A percentile compares a stretch with the other conserved stretches of the same genome.
Evolutionary conservation across 2,797 vertebrate species (phyloP).

Genomic region (Macroramphosus scolopax): DNA sequence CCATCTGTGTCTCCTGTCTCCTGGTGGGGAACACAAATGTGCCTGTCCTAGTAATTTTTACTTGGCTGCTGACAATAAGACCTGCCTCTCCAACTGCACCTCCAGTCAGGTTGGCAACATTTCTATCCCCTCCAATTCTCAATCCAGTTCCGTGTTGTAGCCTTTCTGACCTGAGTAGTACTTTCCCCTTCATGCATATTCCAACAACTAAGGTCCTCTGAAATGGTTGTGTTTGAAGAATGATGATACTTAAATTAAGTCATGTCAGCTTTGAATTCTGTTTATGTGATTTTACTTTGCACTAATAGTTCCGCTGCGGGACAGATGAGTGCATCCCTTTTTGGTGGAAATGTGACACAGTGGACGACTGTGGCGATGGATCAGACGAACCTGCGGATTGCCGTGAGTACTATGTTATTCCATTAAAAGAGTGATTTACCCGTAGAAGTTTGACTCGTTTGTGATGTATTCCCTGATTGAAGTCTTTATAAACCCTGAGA

Average conservation of each 20-base stretch:
- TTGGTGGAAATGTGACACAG: conserved; percentile 99
- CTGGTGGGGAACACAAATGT: conserved; percentile 86
- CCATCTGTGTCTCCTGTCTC: conserved; percentile 94
- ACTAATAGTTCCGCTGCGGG: conserved; percentile 90
- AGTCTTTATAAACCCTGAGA: neutral
- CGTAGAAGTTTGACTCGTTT: too few relatives aligned
- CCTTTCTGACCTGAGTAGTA: conserved; percentile 11
- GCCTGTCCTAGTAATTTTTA: conserved; percentile 98
- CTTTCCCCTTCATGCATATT: conserved; percentile 31
- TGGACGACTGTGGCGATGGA: conserved; percentile 96
- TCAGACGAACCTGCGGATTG: conserved; percentile 96
- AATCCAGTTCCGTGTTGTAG: conserved; percentile 12
- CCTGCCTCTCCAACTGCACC: conserved; percentile 97
- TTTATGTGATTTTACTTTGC: conserved; percentile 4
- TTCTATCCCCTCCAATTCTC: conserved; percentile 4
- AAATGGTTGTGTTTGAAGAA: conserved; percentile 48
- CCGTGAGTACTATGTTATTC: conserved; percentile 81
- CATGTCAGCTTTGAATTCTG: conserved; percentile 21
- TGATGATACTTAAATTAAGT: conserved; percentile 19
- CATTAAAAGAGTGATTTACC: neutral
- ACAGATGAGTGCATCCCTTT: conserved; percentile 99
- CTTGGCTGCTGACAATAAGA: conserved; percentile 91
- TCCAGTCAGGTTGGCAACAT: conserved; percentile 88
- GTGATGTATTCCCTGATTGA: too few relatives aligned
- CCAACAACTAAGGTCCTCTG: neutral